These are phyloP conservation scores for Holothuria leucospilota DNA, from an alignment of 53 echinoderm and acorn worm species.

Conservation along the genomic window DNA sequence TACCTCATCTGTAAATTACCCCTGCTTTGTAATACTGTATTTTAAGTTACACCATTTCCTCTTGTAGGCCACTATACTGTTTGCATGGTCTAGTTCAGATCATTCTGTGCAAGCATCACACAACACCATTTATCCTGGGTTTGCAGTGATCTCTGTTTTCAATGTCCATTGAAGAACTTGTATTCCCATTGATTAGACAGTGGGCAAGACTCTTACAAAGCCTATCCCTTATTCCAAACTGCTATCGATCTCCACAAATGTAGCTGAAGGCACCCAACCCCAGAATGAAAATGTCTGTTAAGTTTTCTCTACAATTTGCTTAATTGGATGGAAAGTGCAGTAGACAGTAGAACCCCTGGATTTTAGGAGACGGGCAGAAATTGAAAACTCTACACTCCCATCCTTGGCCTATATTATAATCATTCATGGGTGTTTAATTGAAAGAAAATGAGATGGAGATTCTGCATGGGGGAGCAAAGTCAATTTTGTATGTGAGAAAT, in stretches of 20 bases:
- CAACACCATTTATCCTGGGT: too few relatives aligned
- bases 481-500: too few relatives aligned
- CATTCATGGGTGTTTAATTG: slow-evolving; percentile 16
- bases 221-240: slow-evolving; percentile 8
- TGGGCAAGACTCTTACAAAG: neutral
- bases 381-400: neutral
- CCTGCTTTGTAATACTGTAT: too few relatives aligned
- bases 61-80: too few relatives aligned
- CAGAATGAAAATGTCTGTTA: slow-evolving; percentile 32
- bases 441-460: slow-evolving; percentile 24
- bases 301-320: slow-evolving; percentile 40
- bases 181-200: neutral
- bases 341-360: slow-evolving; percentile 8
- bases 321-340: slow-evolving; percentile 42
- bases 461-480: neutral
- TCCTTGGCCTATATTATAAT: neutral
- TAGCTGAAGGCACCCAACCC: slow-evolving; percentile 30
- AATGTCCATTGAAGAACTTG: too few relatives aligned
- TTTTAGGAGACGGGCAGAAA: slow-evolving; percentile 13
- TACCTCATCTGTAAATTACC: too few relatives aligned
- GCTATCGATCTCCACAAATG: slow-evolving; percentile 28
- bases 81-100: too few relatives aligned
- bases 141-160: too few relatives aligned
- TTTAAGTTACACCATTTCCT: too few relatives aligned
- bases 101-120: too few relatives aligned